Evolutionary conservation across 2,113 vertebrate genomes (phyloP), one percentile per base, ranked within the genome.

Genomic region (Spilogale gracilis): DNA sequence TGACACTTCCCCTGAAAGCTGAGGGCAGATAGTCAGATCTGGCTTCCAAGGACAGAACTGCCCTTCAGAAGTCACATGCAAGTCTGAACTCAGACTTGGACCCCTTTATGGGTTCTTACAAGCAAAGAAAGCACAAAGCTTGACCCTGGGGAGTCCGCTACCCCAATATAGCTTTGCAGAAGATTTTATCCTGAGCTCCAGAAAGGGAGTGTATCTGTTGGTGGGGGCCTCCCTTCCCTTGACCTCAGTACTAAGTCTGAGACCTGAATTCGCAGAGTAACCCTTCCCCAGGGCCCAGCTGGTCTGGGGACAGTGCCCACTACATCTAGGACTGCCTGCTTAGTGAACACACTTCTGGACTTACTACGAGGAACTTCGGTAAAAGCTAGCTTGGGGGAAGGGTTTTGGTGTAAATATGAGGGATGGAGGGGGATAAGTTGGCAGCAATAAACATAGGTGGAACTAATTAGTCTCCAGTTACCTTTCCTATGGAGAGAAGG

Each of bases 371-470:
- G 61, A 91, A 90, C 52, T 84, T 54, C n/a, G 14, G 38, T 80
- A 76, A 89, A 97, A 97, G 58, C 56, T 74, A 94, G 69, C 95
- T 84, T 97, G 48, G 32, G 79, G 45, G 48, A 18, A 89, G 93
- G 61, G 48, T 43, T 20, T 92, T 52, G 21, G 18, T 98, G 74
- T 97, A 97, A 79, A 98, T 97, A 97, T 56, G 52, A 93, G 45
- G 52, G 48, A 17, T 18, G 11, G 13, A 87, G 63, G 25, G 43
- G 56, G 38, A 60, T 7, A 71, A 48, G 16, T 60, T 95, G 69
- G 56, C 86, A 95, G 17, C 67, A 97, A 97, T 98, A 98, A 98
- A 97, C n/a, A 27, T 56, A 78, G 32, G 32, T 88, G 95, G 32
- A 97, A 97, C 27, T n/a, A 87, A 92, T 92, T 69, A 18, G 94